Percentiles rank a stretch among this genome's conserved stretches.
phyloP scores from a whole-genome alignment of 1,140 invertebrate species.

The Phenacoccus solenopsis region DNA sequence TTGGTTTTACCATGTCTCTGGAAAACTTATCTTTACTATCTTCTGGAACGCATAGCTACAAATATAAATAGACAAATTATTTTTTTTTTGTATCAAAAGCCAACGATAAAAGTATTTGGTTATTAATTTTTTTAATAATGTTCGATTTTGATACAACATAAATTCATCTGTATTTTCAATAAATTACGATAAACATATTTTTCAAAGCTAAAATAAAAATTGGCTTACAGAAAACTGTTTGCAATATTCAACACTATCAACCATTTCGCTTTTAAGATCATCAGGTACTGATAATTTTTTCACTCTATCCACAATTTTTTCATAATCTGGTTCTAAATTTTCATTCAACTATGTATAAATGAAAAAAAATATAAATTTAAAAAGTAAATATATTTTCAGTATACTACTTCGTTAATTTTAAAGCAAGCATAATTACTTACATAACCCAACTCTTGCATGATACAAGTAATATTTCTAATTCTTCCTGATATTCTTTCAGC shows the following conservation, averaged over 20 bases:
- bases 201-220: neutral
- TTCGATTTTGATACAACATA: neutral
- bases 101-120: neutral
- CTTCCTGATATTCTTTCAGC: conserved; percentile 38
- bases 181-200: too few species aligned
- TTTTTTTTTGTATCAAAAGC: too few species aligned
- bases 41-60: conserved; percentile 51
- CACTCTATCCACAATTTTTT: conserved; percentile 44
- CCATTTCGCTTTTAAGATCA: conserved; percentile 46
- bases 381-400: too few species aligned
- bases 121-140: neutral
- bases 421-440: conserved; percentile 34
- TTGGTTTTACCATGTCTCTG: conserved; percentile 45
- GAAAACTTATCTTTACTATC: conserved; percentile 44
- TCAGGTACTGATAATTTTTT: conserved; percentile 41
- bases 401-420: too few species aligned
- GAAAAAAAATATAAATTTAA: too few species aligned
- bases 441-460: conserved; percentile 53
- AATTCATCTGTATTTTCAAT: neutral
- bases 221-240: conserved; percentile 46
- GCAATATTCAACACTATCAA: conserved; percentile 47
- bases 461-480: conserved; percentile 46
- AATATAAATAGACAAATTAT: too few species aligned
- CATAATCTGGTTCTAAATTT: conserved; percentile 48
- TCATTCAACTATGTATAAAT: conserved; percentile 29